Conservation (phyloP, 2,797 vertebrate genomes). For the Botia almorhae region DNA sequence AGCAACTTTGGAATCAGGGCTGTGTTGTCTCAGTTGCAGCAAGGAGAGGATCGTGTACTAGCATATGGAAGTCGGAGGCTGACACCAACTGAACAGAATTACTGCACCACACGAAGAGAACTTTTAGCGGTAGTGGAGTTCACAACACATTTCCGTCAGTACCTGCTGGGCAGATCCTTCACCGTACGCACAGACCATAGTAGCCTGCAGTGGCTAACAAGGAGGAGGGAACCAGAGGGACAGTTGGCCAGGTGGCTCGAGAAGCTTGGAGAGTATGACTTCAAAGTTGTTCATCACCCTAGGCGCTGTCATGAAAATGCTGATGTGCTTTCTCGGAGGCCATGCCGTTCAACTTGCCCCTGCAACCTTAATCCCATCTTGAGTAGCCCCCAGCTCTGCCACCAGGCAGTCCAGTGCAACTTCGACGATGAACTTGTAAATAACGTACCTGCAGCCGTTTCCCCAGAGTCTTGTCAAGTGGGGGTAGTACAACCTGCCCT, state of each 20-base stretch:
- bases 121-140: conserved; percentile 53
- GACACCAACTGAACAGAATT: conserved; percentile 45
- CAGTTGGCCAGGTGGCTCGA: conserved; percentile 54
- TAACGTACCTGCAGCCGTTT: not conserved
- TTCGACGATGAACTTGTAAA: not conserved
- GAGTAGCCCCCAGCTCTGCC: not conserved
- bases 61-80: conserved; percentile 40
- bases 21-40: conserved; percentile 36
- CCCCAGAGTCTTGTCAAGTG: not conserved
- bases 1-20: conserved; percentile 35
- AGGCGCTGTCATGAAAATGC: conserved; percentile 44
- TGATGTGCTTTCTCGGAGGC: conserved; percentile 27
- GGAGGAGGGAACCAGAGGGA: conserved; percentile 54
- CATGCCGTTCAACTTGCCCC: conserved; percentile 11
- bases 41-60: conserved; percentile 34
- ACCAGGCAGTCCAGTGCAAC: conserved; percentile 32
- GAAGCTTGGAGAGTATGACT: conserved; percentile 49
- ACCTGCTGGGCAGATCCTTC: conserved; percentile 30
- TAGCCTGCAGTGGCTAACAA: conserved; percentile 50
- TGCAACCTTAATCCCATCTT: conserved; percentile 12
- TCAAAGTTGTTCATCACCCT: conserved; percentile 50
- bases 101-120: conserved; percentile 51
- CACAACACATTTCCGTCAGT: not conserved
- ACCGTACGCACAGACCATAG: conserved; percentile 50
- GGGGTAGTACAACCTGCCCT: not conserved